Evolutionary conservation across 1,140 invertebrate species (phyloP).

Genomic region (Heliconius congener): DNA sequence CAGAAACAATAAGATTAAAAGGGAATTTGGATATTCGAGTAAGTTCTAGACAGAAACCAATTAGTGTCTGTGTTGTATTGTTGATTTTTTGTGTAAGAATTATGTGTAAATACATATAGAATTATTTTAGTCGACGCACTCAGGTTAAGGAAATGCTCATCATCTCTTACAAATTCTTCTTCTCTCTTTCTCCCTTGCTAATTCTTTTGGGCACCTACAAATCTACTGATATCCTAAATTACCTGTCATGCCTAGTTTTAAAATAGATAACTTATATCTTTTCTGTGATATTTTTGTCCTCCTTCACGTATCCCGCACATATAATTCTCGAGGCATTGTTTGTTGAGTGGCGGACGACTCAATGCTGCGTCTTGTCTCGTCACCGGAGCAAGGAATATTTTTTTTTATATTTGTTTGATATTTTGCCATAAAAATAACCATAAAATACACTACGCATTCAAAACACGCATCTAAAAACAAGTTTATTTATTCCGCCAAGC

Average conservation of each 20-base stretch:
- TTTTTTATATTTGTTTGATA: not conserved
- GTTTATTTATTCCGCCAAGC: not conserved
- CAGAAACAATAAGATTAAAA: slow-evolving; percentile 21
- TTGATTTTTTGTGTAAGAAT: not conserved
- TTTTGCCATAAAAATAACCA: not conserved
- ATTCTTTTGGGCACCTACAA: too few relatives aligned
- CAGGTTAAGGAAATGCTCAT: too few relatives aligned
- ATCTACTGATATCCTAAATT: too few relatives aligned
- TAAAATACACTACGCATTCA: not conserved
- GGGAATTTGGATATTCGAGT: slow-evolving; percentile 7
- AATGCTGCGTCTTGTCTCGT: too few relatives aligned
- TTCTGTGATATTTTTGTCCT: too few relatives aligned
- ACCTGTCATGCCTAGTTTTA: not conserved
- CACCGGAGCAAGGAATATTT: too few relatives aligned
- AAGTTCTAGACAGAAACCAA: not conserved
- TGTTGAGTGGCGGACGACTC: too few relatives aligned
- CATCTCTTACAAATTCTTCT: too few relatives aligned
- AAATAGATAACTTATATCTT: not conserved
- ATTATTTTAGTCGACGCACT: too few relatives aligned
- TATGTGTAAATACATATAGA: not conserved
- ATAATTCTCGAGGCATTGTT: too few relatives aligned
- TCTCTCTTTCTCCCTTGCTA: too few relatives aligned
- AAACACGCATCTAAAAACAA: not conserved
- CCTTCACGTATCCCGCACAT: too few relatives aligned
- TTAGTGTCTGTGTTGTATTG: not conserved